These are phyloP conservation scores for Syngnathus rostellatus DNA, from an alignment of 2,797 vertebrate species.

Conservation along the genomic window DNA sequence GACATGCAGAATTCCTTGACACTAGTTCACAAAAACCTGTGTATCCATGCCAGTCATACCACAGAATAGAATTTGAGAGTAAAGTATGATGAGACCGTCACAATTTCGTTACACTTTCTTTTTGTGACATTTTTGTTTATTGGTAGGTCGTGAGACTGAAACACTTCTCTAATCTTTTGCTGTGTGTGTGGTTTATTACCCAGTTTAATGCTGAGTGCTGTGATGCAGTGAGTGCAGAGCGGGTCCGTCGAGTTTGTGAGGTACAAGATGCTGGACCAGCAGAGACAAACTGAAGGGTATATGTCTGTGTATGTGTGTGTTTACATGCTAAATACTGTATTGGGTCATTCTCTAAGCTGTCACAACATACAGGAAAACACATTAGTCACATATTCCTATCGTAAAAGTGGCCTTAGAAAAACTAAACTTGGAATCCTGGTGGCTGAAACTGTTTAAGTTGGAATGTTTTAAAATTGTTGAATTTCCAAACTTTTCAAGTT, in stretches of 20 bases:
- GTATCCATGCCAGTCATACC: too few species aligned
- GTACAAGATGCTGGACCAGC: constrained; percentile 35
- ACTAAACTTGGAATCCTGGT: too few species aligned
- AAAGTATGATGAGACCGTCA: too few species aligned
- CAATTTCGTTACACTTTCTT: neutral
- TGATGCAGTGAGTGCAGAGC: constrained; percentile 32
- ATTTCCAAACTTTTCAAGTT: too few species aligned
- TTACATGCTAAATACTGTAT: constrained; percentile 61
- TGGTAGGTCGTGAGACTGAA: neutral
- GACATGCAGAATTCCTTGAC: neutral
- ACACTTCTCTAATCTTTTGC: neutral
- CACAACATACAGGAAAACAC: constrained; percentile 23
- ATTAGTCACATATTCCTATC: neutral
- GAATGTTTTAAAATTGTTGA: too few species aligned
- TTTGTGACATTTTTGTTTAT: neutral
- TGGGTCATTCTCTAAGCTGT: constrained; percentile 34
- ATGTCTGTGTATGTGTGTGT: constrained; percentile 28
- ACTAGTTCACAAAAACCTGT: too few species aligned
- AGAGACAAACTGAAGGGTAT: constrained; percentile 28
- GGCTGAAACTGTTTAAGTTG: too few species aligned
- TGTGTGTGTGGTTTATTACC: neutral
- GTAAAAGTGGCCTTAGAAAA: too few species aligned
- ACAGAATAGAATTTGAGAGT: too few species aligned
- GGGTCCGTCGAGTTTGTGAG: constrained; percentile 57
- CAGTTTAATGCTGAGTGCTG: constrained; percentile 31